These are phyloP conservation scores for Cremastobaeus sp. DNA, from an alignment of 2,888 invertebrate species.

Conservation along the genomic window DNA sequence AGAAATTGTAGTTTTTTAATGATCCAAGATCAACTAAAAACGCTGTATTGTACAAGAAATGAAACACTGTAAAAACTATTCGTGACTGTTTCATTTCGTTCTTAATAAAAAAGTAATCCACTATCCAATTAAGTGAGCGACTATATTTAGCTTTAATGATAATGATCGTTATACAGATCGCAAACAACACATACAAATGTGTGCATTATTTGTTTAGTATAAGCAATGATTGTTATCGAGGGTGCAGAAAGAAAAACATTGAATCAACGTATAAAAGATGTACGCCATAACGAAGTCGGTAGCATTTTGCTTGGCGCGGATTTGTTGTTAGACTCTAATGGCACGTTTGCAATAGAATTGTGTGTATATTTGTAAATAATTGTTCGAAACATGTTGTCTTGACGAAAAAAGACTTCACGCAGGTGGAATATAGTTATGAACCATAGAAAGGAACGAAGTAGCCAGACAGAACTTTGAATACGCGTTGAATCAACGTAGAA, in stretches of 20 bases:
- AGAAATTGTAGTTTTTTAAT: constrained; percentile 37
- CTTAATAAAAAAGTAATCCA: too few relatives aligned
- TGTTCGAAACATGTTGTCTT: constrained; percentile 39
- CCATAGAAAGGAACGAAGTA: not conserved
- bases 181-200: too few relatives aligned
- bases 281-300: constrained; percentile 33
- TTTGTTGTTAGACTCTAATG: constrained; percentile 24
- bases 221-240: not conserved
- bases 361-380: constrained; percentile 49
- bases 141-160: too few relatives aligned
- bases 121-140: too few relatives aligned
- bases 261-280: constrained; percentile 25
- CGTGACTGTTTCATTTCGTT: too few relatives aligned
- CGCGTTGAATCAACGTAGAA: too few relatives aligned
- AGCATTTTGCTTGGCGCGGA: constrained; percentile 20
- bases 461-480: not conserved
- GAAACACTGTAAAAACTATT: not conserved
- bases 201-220: too few relatives aligned
- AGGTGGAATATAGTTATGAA: constrained; percentile 17
- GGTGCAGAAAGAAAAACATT: constrained; percentile 11
- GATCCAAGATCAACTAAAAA: constrained; percentile 29
- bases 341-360: constrained; percentile 14
- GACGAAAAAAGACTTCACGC: constrained; percentile 19
- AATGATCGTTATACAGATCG: too few relatives aligned
- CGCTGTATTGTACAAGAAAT: constrained; percentile 2